These are phyloP conservation scores for Ichneumoninae sp. DNA, from an alignment of 2,888 invertebrate species.

Conservation along the genomic window DNA sequence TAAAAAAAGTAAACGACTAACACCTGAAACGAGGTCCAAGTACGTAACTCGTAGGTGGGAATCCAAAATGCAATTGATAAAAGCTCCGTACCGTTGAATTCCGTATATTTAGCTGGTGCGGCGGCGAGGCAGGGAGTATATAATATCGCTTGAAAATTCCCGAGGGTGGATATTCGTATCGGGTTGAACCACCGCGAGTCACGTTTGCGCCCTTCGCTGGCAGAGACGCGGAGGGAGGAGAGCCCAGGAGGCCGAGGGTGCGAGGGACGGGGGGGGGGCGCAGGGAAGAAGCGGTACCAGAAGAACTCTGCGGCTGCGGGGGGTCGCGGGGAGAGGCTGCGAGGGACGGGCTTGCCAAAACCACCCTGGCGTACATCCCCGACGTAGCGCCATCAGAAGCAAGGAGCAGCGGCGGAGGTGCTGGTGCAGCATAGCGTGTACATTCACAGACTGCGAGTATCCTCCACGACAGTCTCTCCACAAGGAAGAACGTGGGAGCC, in stretches of 20 bases:
- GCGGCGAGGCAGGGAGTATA: neutral
- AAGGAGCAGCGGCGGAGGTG: constrained; percentile 71
- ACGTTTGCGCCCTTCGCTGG: constrained; percentile 66
- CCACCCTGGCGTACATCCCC: constrained; percentile 80
- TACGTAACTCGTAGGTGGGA: too few species aligned
- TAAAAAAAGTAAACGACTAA: too few species aligned
- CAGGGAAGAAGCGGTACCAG: constrained; percentile 44
- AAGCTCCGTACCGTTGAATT: neutral
- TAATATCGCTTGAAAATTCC: constrained; percentile 60
- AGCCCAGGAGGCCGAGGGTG: constrained; percentile 29
- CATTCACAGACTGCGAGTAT: constrained; percentile 58
- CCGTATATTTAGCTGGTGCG: neutral
- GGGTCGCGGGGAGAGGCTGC: constrained; percentile 74
- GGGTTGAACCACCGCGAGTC: constrained; percentile 62
- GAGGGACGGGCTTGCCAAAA: constrained; percentile 82
- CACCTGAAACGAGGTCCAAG: too few species aligned
- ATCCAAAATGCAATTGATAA: neutral
- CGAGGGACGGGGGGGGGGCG: constrained; percentile 37
- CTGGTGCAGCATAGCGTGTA: constrained; percentile 72
- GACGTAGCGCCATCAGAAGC: constrained; percentile 72
- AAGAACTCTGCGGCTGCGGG: constrained; percentile 66
- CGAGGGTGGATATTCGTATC: constrained; percentile 58
- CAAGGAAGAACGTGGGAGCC: constrained; percentile 74
- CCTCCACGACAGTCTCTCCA: constrained; percentile 51
- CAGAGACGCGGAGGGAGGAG: constrained; percentile 26